Evolutionary conservation across 1,140 invertebrate species (phyloP), one percentile per base, ranked within the genome.

Genomic region (Bombyx mandarina): DNA sequence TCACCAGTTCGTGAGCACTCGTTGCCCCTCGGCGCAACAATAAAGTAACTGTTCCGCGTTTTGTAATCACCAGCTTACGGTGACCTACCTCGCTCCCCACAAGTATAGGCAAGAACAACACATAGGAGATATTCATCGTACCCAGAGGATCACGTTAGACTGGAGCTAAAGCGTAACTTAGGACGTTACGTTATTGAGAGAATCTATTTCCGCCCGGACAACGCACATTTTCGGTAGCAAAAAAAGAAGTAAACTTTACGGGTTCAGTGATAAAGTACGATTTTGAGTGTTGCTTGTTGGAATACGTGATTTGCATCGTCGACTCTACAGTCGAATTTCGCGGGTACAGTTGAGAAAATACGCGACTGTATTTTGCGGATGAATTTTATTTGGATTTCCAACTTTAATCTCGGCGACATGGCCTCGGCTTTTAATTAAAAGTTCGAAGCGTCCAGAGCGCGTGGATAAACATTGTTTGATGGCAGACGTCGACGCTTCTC

Each of bases 151-250:
- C 75, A 51, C 1, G 8, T 7, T 45, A 59, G 62, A 59, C 53
- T 58, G 67, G 72, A 60, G 52, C 52, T 43, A 50, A 49, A 51
- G 52, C 47, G 64, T 45, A 57, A 60, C 62, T 74, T 77, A 68
- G 67, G 68, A 76, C 78, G 64, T 81, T 79, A 70, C 72, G 71
- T 63, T 75, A 74, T 59, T 69, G 58, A 63, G 61, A 65, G 72
- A 82, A 80, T 82, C 79, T 82, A 85, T 82, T 82, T 82, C 69
- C 69, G 71, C 67, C 62, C 62, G 63, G 69, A 56, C 64, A 67
- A 63, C 63, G 73, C 57, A 53, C 50, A 64, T 52, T 67, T 59
- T 56, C 55, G 46, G 44, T 49, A 45, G 52, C 43, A 52, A 47
- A 53, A 51, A 45, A 48, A 48, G 68, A 71, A 64, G 26, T 64